Base-by-base conservation (phyloP, 2,113 vertebrate species). In the Athene noctua region DNA sequence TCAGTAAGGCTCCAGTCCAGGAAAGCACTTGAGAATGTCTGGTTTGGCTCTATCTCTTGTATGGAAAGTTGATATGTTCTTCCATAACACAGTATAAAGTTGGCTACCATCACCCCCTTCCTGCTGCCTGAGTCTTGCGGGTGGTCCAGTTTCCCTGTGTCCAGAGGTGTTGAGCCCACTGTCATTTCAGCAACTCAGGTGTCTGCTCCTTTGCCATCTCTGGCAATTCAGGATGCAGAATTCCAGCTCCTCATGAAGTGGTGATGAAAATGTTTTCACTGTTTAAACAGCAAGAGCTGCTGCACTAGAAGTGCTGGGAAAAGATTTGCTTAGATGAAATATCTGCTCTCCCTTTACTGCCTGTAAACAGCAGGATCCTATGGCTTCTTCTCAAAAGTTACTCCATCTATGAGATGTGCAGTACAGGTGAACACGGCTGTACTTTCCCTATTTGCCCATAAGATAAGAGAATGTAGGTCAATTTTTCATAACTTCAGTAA, bases 41-140 rank as follows among this genome's bases (percentile, higher is more conserved):
- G 65, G 29, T 63, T 83, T 91, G 52, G 47, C 49, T 87, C 77
- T 52, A 1, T 32, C 42, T 75, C 46, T 9, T 52, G 14, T 42
- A n/a, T 2, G 23, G 40, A 5, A 85, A 68, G 66, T 25, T 21
- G 49, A 3, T n/a, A 9, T 5, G 20, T 47, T 34, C 30, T 34
- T 67, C 44, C 44, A 27, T n/a, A 34, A 29, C 7, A 6, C 2
- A 27, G 13, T 2, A 15, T 36, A 3, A 79, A 62, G 40, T 2
- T 59, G 63, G 61, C 38, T 1, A 3, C 88, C 29, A n/a, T 25
- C 78, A 34, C 23, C 29, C n/a, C 58, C 36, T 65, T 57, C 40
- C 52, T 0, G 0, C 66, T 66, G 47, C 55, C 29, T 0, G 0
- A 36, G 32, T 23, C n/a, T 55, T 4, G 0, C 0, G 0, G 38